Evolutionary conservation across 2,888 invertebrate species (phyloP).

Genomic region (Agonum fuliginosum): DNA sequence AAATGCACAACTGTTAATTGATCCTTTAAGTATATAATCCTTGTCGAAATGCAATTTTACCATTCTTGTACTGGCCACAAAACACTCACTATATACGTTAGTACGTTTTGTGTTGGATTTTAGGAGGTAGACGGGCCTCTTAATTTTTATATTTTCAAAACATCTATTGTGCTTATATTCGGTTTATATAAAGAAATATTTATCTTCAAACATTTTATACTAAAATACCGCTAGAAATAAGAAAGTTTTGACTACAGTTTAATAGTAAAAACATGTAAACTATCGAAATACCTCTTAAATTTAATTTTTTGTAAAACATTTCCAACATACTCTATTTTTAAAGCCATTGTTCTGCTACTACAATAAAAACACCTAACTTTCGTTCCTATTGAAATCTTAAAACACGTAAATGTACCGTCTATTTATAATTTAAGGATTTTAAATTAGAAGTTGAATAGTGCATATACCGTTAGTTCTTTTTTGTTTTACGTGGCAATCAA

Average conservation of each 20-base stretch:
- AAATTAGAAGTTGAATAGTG: neutral
- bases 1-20: too few species aligned
- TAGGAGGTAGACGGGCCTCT: too few species aligned
- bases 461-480: conserved; percentile 3
- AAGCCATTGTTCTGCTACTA: neutral
- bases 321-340: conserved; percentile 3
- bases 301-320: neutral
- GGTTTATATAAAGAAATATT: too few species aligned
- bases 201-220: too few species aligned
- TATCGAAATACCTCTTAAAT: neutral
- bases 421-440: conserved; percentile 10
- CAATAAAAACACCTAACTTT: neutral
- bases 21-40: too few species aligned
- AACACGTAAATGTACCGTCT: neutral
- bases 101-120: too few species aligned
- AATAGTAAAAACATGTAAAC: neutral
- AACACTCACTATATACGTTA: too few species aligned
- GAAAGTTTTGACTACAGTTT: neutral
- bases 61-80: too few species aligned
- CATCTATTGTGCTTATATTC: too few species aligned
- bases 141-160: too few species aligned
- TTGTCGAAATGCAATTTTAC: too few species aligned
- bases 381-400: neutral
- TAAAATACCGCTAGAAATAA: too few species aligned
- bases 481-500: neutral